Evolutionary conservation across 2,113 vertebrate genomes (phyloP), one percentile per base, ranked within the genome.

Genomic region (Burhinus oedicnemus): DNA sequence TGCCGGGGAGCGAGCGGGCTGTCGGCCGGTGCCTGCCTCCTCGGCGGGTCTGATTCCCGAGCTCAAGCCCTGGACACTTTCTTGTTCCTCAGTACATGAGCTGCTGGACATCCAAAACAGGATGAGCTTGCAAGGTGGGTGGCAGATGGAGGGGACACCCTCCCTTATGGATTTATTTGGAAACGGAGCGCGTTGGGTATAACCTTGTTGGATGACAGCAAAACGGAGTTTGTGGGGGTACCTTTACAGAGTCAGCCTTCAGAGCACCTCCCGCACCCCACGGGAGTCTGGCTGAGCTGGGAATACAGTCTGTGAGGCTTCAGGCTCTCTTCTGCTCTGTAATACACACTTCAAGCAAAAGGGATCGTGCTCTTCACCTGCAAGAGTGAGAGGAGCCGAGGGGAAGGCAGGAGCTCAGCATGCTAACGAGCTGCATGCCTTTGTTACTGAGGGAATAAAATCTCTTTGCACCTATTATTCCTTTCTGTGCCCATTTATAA

Each of bases 391-490:
- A 91, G 58, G 72, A 95, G 49, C 49, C 0, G 4, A 85, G 81
- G 49, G 70, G 83, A 94, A 95, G 66, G 70, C 88, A 87, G 78
- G 60, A 94, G 90, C 88, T 93, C 92, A 68, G 79, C 40, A 14
- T 29, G 1, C 71, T 94, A 87, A 90, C 77, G 52, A 85, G 78
- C 54, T 2, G 1, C 83, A 29, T 58, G 93, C 69, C 44, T 92
- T 93, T 97, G 93, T 89, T 87, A 83, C 81, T 70, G 81, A 92
- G 44, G 75, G 66, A 93, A 95, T 83, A 80, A 80, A 93, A 93
- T 74, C 78, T 83, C 87, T 87, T 80, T 96, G 68, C 92, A 86
- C 71, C 51, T 92, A 52, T 79, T 92, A 76, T 89, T 84, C 62
- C 49, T 94, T 84, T 89, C 87, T 94, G 70, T 85, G 45, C 62